Evolutionary conservation across 2,797 vertebrate genomes (phyloP).

Genomic region (Mus spretus): DNA sequence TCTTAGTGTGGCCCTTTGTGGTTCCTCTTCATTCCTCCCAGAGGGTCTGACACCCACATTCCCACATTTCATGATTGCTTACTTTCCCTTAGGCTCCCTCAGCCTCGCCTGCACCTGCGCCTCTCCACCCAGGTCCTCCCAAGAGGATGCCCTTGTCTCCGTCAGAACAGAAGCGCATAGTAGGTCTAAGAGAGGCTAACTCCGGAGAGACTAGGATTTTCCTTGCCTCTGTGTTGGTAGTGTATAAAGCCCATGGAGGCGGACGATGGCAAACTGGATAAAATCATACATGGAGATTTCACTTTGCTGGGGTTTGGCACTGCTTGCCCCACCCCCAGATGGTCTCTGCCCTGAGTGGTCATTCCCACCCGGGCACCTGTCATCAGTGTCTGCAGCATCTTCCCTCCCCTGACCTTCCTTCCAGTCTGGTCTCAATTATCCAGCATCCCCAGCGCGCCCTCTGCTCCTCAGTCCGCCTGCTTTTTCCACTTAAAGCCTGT

Average conservation of each 20-base stretch:
- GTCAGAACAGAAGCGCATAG: neutral
- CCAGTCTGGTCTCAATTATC: neutral
- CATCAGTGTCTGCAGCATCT: neutral
- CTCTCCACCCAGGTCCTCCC: neutral
- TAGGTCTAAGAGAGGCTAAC: neutral
- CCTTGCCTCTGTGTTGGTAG: neutral
- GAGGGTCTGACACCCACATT: fast-evolving
- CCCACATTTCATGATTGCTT: neutral
- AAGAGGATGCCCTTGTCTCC: neutral
- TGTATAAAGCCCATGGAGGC: neutral
- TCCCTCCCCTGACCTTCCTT: neutral
- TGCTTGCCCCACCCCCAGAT: neutral
- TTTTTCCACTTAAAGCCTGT: neutral
- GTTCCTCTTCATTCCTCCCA: neutral
- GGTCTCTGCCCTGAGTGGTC: neutral
- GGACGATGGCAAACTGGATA: neutral
- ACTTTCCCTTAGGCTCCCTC: neutral
- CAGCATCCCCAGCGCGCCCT: neutral
- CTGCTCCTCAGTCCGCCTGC: fast-evolving
- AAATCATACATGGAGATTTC: neutral
- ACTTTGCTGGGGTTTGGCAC: constrained; percentile 2
- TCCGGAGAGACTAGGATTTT: neutral
- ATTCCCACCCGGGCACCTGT: neutral
- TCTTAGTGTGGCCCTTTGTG: neutral
- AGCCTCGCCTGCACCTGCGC: neutral